phyloP scores from a whole-genome alignment of 2,888 invertebrate genomes.

The Melanostoma mellinum region DNA sequence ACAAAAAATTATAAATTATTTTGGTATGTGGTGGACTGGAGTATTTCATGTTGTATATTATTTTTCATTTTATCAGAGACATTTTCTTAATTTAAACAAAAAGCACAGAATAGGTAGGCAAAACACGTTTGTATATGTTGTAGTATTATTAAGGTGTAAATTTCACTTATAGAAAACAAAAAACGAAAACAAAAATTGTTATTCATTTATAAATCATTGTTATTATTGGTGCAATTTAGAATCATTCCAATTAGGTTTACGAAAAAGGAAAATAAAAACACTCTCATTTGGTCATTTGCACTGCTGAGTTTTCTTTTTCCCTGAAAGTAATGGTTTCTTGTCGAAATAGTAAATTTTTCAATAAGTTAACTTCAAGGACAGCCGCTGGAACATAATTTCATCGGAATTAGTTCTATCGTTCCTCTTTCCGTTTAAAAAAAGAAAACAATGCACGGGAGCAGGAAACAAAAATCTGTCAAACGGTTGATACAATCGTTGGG shows the following conservation, averaged over 20 bases:
- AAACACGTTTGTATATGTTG: constrained; percentile 18
- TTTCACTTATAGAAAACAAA: constrained; percentile 43
- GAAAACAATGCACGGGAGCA: no score
- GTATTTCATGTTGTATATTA: constrained; percentile 43
- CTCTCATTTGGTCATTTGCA: no score
- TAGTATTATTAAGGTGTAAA: constrained; percentile 64
- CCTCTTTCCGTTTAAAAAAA: no score
- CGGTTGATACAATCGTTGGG: no score
- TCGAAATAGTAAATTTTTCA: no score
- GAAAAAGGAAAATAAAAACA: no score
- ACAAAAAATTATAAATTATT: not conserved
- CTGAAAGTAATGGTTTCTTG: no score
- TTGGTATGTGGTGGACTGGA: constrained; percentile 52
- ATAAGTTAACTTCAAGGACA: no score
- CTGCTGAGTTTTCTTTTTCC: no score
- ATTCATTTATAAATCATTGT: constrained; percentile 16
- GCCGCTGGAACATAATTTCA: no score
- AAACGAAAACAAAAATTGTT: constrained; percentile 28
- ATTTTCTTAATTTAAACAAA: constrained; percentile 35
- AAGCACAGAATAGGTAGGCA: constrained; percentile 3
- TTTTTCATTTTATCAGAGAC: constrained; percentile 53
- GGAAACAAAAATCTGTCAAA: no score
- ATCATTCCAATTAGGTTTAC: not conserved
- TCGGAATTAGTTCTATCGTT: no score
- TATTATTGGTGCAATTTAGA: not conserved